Evolutionary conservation across 2,888 invertebrate species (phyloP), one percentile per base, ranked within the genome.

Genomic region (Candidula unifasciata): DNA sequence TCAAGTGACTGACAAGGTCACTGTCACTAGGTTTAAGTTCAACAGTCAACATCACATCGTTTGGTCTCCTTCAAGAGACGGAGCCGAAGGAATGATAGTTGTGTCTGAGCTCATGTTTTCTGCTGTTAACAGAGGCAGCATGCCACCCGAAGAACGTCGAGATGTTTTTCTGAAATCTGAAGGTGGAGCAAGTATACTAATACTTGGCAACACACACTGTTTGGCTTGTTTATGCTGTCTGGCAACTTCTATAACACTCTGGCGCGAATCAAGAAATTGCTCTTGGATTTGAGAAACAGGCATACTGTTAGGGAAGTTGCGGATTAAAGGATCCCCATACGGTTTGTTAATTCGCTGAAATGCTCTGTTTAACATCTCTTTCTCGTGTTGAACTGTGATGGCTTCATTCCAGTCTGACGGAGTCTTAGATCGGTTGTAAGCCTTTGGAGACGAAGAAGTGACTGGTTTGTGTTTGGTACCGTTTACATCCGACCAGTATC

Each of bases 311-410:
- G 30, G 21, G 6, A 24, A 27, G 1, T 16, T 37, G 37, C 33
- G 24, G 30, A 83, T 18, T 21, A 83, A 57, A 10, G 79, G 78
- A 52, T 79, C 83, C 3, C 37, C 60, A 30, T 37, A 64, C 6
- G 79, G 83, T 24, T 77, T 79, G 1, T 83, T 35, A 27, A 83
- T 60, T 44, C 79, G 68, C 18, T 83, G 68, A 30, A 79, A 83
- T 44, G 83, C 83, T 73, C 79, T 83, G 52, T 64, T 83, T 1
- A 83, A 73, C 10, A 83, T 83, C 13, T 83, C 83, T 37, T 68
- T 78, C 44, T 83, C 83, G 64, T 83, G 78, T n/a, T 79, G 69
- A 30, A 83, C 21, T 44, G 3, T 83, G 3, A 3, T 69, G 3
- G 52, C 73, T 21, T 83, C 71, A 37, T 2, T 24, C 79, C 79